phyloP scores from a whole-genome alignment of 2,797 vertebrate genomes.

The Danio albolineatus region DNA sequence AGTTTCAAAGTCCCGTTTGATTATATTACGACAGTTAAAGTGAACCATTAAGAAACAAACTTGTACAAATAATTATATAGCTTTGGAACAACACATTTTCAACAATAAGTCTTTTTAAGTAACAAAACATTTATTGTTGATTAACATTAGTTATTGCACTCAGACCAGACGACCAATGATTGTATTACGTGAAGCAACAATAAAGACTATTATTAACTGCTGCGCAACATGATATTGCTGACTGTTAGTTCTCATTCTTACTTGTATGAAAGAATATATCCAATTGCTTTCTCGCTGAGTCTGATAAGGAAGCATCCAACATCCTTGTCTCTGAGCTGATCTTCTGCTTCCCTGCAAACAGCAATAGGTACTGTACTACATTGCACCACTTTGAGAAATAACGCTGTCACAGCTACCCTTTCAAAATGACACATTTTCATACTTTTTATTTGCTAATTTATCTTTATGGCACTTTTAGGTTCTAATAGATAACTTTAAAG shows the following conservation, averaged over 20 bases:
- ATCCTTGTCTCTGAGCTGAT: conserved; percentile 77
- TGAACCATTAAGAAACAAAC: not conserved
- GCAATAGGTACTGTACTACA: not conserved
- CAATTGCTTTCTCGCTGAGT: conserved; percentile 81
- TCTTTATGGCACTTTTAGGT: too few relatives aligned
- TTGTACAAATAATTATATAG: not conserved
- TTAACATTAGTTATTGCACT: too few relatives aligned
- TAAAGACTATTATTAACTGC: not conserved
- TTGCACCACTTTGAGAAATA: too few relatives aligned
- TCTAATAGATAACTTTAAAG: too few relatives aligned
- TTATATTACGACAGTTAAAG: not conserved
- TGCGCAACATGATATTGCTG: not conserved
- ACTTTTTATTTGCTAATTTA: too few relatives aligned
- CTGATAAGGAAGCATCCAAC: conserved; percentile 85
- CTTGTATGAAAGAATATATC: conserved; percentile 89
- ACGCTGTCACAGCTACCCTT: too few relatives aligned
- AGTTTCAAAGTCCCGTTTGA: not conserved
- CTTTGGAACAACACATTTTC: not conserved
- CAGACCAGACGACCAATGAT: too few relatives aligned
- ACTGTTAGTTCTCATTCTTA: conserved; percentile 62
- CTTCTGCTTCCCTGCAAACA: conserved; percentile 82
- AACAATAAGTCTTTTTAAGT: too few relatives aligned
- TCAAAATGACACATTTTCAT: too few relatives aligned
- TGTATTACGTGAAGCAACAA: too few relatives aligned
- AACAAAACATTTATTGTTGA: too few relatives aligned